Evolutionary conservation across 2,888 invertebrate genomes (phyloP).

Genomic region (Diabrotica balteata): DNA sequence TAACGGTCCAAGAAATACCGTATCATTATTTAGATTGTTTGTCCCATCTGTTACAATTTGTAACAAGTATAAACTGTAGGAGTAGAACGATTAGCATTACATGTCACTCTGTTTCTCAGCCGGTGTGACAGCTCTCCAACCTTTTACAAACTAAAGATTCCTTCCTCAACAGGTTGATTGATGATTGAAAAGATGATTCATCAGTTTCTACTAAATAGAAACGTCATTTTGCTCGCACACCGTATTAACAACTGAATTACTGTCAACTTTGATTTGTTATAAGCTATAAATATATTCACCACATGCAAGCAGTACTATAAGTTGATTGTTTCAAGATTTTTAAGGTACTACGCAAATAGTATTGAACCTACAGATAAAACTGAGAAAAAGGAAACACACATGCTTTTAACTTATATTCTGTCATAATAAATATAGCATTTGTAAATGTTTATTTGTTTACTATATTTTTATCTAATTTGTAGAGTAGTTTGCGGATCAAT

Average conservation of each 20-base stretch:
- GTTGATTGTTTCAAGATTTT: no score
- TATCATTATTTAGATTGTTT: neutral
- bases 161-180: slow-evolving; percentile 36
- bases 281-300: slow-evolving; percentile 15
- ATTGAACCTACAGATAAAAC: no score
- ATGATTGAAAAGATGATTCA: slow-evolving; percentile 38
- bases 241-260: slow-evolving; percentile 27
- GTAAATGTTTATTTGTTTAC: no score
- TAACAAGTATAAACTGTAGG: slow-evolving; percentile 2
- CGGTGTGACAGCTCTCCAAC: slow-evolving; percentile 20
- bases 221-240: slow-evolving; percentile 32
- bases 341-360: no score
- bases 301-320: neutral
- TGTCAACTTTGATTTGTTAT: slow-evolving; percentile 26
- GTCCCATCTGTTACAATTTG: slow-evolving; percentile 24
- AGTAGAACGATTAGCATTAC: slow-evolving; percentile 21
- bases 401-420: no score
- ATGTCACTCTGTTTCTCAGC: slow-evolving; percentile 23
- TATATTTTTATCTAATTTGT: no score
- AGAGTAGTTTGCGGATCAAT: no score
- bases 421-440: no score
- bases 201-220: slow-evolving; percentile 37
- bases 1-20: no score
- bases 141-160: slow-evolving; percentile 27
- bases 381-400: no score